Evolutionary conservation across 2,797 vertebrate genomes (phyloP), one percentile per base, ranked within the genome.

Genomic region (Limosa lapponica): DNA sequence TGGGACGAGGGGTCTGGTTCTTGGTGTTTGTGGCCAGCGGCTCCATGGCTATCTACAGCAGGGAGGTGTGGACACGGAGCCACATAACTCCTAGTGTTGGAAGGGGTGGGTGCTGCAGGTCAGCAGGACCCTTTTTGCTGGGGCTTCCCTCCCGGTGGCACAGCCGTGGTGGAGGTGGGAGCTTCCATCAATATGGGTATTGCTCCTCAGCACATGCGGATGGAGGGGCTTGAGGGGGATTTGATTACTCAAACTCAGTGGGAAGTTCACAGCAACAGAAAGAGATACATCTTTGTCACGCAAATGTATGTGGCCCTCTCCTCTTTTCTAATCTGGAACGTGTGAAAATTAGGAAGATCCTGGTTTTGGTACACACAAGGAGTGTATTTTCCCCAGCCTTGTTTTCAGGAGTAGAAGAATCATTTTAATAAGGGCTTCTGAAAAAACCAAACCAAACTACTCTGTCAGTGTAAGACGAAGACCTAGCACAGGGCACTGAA

Each of bases 1-100:
- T 22, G 66, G 73, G 58, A 87, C 1, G 3, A 61, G 24, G 27
- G 34, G 28, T 69, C 75, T 78, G 61, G 54, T 19, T 87, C 72
- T 51, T 4, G 1, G 0, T 51, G 34, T 44, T 66, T 12, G 23
- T 75, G 48, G n/a, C 37, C 34, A 49, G 49, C 4, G 4, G 43
- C 32, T 58, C n/a, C 3, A 0, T 1, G 4, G 36, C 55, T 70
- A 13, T 5, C 58, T 75, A 46, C 39, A 64, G 43, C 4, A 5
- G 18, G 54, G n/a, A 55, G 34, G 16, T 0, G 4, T 0, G 0
- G 7, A 22, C 39, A 72, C 0, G 0, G 75, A 61, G 14, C 16
- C 46, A 43, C 1, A 1, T 24, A 79, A 12, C 10, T 34, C 51
- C 32, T 49, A 10, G 19, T 2, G 0, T 19, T 57, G 28, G 41